These are phyloP conservation scores for Chelon auratus DNA, from an alignment of 2,797 vertebrate species.

Conservation along the genomic window DNA sequence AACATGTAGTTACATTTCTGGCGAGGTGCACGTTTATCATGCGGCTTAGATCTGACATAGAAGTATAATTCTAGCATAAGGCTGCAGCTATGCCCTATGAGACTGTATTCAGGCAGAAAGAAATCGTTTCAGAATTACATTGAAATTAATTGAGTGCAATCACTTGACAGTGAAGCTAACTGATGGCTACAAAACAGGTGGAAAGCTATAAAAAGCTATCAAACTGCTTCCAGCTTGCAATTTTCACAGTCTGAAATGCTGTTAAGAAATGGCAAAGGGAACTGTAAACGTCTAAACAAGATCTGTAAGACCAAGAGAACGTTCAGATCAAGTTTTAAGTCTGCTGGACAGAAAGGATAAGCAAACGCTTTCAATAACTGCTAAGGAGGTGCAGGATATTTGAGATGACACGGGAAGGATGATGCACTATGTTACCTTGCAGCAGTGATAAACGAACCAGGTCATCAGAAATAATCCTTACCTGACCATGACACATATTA, in stretches of 20 bases:
- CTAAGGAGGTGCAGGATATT: background rate
- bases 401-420: no score
- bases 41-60: no score
- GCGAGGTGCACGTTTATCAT: no score
- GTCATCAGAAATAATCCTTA: conserved; percentile 15
- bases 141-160: no score
- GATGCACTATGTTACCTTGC: background rate
- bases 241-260: background rate
- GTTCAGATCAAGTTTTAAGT: background rate
- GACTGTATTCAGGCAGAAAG: background rate
- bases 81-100: background rate
- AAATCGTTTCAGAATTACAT: no score
- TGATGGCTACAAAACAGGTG: background rate
- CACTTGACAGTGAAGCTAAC: background rate
- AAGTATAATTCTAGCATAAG: background rate
- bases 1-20: no score
- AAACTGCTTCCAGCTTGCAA: background rate
- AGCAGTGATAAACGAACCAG: background rate
- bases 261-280: background rate
- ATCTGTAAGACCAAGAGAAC: background rate
- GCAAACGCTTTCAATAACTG: background rate
- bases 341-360: background rate
- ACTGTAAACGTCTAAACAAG: background rate
- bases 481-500: background rate
- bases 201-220: background rate